A percentile compares a stretch with the other conserved stretches of the same genome.
Evolutionary conservation across 2,113 vertebrate species (phyloP).

Genomic region (Anoplopoma fimbria): DNA sequence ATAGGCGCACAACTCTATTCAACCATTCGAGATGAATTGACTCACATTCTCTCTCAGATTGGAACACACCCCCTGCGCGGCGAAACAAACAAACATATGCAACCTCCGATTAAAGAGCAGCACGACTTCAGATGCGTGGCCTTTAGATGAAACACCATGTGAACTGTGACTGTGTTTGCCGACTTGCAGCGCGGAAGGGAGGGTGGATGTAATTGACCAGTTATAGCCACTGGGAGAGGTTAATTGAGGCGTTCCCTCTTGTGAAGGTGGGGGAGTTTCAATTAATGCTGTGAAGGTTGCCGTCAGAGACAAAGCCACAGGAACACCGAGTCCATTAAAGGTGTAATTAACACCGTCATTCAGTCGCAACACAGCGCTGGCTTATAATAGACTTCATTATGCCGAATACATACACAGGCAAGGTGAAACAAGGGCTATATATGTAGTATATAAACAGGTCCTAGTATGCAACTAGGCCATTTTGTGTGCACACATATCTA

Average conservation of each 20-base stretch:
- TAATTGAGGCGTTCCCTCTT: constrained; percentile 74
- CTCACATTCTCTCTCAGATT: not conserved
- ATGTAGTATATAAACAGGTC: not conserved
- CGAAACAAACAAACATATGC: not conserved
- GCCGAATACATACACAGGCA: constrained; percentile 3
- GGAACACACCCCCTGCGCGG: not conserved
- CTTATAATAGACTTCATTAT: constrained; percentile 64
- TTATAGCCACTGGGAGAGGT: constrained; percentile 68
- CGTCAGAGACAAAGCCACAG: constrained; percentile 67
- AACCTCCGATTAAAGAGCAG: constrained; percentile 19
- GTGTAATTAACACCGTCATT: constrained; percentile 73
- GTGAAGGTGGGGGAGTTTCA: constrained; percentile 73
- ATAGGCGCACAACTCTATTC: constrained; percentile 32
- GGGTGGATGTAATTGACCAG: constrained; percentile 69
- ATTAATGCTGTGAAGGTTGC: constrained; percentile 78
- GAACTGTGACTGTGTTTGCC: constrained; percentile 63
- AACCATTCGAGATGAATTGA: constrained; percentile 19
- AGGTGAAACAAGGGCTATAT: constrained; percentile 31
- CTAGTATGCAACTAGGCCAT: not conserved
- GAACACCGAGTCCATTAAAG: constrained; percentile 72
- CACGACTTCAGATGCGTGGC: constrained; percentile 11
- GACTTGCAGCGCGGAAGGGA: constrained; percentile 38
- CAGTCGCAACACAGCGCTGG: constrained; percentile 56
- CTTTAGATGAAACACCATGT: constrained; percentile 39
- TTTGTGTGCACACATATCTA: not conserved